Conservation (phyloP, 2,888 invertebrate species). For the Sympetrum striolatum region DNA sequence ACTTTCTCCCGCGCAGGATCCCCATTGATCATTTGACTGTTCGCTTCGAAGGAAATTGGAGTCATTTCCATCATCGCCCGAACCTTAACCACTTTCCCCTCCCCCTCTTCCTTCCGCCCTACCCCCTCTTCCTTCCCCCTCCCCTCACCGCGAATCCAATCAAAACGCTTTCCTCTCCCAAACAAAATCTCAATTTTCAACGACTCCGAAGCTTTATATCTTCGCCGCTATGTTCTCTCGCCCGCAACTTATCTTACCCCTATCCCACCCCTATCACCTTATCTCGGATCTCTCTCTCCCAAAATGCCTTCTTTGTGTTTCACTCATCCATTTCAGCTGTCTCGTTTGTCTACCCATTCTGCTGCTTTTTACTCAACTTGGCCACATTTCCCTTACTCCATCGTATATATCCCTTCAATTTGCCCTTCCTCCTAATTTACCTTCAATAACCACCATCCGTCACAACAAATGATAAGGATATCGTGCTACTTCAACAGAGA, state of each 20-base stretch:
- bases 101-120: not conserved
- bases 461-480: too few species aligned
- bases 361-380: too few species aligned
- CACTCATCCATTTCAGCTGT: not conserved
- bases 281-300: not conserved
- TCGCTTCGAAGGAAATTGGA: constrained; percentile 5
- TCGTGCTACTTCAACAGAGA: too few species aligned
- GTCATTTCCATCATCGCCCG: constrained; percentile 26
- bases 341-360: not conserved
- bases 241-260: too few species aligned
- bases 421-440: too few species aligned
- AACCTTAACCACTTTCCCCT: not conserved
- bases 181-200: not conserved
- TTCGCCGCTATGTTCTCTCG: not conserved
- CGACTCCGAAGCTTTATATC: not conserved
- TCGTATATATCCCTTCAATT: too few species aligned
- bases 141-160: not conserved
- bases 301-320: not conserved
- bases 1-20: not conserved
- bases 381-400: too few species aligned
- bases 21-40: not conserved
- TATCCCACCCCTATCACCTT: not conserved
- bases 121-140: not conserved
- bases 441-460: too few species aligned
- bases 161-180: not conserved